phyloP scores from a whole-genome alignment of 1,140 invertebrate species.

The Bombus fervidus region DNA sequence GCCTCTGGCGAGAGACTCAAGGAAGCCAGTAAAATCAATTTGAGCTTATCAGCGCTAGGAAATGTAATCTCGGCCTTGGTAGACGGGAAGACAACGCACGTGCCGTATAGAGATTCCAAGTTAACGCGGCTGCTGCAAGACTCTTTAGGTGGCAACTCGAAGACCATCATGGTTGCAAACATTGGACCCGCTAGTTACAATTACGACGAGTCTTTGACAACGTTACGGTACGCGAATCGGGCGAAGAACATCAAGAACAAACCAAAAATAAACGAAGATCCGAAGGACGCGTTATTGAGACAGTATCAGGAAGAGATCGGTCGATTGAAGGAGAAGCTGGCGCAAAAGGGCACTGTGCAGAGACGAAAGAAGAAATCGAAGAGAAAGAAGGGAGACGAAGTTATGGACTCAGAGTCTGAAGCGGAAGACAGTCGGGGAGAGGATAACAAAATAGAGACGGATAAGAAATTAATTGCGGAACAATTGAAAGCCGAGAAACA shows the following conservation, averaged over 20 bases:
- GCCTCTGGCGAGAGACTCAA: slow-evolving; percentile 94
- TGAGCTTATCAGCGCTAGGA: slow-evolving; percentile 95
- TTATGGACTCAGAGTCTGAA: slow-evolving; percentile 79
- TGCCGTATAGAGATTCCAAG: slow-evolving; percentile 97
- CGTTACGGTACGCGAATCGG: slow-evolving; percentile 97
- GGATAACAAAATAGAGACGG: slow-evolving; percentile 83
- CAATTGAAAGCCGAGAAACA: slow-evolving; percentile 86
- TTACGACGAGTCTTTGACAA: slow-evolving; percentile 98
- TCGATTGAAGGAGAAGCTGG: slow-evolving; percentile 93
- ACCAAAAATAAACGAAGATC: slow-evolving; percentile 98
- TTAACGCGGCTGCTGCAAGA: slow-evolving; percentile 95
- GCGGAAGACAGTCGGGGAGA: slow-evolving; percentile 80
- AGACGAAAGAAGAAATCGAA: slow-evolving; percentile 82
- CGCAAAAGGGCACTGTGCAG: slow-evolving; percentile 84
- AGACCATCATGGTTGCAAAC: slow-evolving; percentile 98
- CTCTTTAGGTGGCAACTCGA: slow-evolving; percentile 97
- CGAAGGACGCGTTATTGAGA: slow-evolving; percentile 97
- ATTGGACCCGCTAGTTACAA: slow-evolving; percentile 98
- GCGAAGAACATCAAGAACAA: slow-evolving; percentile 99
- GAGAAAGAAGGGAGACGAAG: slow-evolving; percentile 80
- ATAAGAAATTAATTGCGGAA: slow-evolving; percentile 86
- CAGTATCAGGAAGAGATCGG: slow-evolving; percentile 99
- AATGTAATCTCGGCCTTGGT: slow-evolving; percentile 98
- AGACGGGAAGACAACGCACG: slow-evolving; percentile 96
- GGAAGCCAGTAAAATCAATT: slow-evolving; percentile 97